Base-by-base conservation (phyloP, 2,888 invertebrate genomes). In the Microdon myrmicae region DNA sequence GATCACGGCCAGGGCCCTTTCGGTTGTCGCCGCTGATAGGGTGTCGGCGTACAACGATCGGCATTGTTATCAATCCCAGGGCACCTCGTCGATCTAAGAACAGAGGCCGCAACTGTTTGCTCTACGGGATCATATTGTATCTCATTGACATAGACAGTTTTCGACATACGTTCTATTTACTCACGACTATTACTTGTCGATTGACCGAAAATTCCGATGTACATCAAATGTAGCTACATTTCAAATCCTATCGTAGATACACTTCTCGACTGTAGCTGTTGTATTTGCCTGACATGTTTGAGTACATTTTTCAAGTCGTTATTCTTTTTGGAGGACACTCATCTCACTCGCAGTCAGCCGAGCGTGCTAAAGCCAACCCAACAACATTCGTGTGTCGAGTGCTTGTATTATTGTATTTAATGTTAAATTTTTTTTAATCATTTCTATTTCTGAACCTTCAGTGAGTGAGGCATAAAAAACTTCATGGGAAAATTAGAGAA, bases 401-500 rank as follows among this genome's bases (percentile, higher is more conserved):
- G 64, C 58, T 64, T 64, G 58, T 32, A 58, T 64, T 64, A 58
- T 58, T 64, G 64, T 64, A 51, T 58, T 53, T 58, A 56, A 58
- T 58, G 51, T 53, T 38, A 41, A 51, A 58, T 39, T 43, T 29
- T 41, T 58, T 41, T 31, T 14, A 38, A 25, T 45, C 19, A 25
- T 41, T 17, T 26, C 20, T 16, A 38, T 10, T 35, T 31, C 13
- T 37, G 35, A 45, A 41, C 59, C 47, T 41, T 54, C 25, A 35
- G 39, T 41, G 16, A n/a, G 16, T 17, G 16, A 14, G n/a, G 35
- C 22, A 39, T n/a, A n/a, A n/a, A n/a, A n/a, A n/a, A n/a, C n/a
- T n/a, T n/a, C n/a, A n/a, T n/a, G n/a, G 10, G 6, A 35, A 35
- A 23, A 41, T 29, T 20, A 39, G 29, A 34, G 34, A 12, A 10